phyloP scores from a whole-genome alignment of 2,888 invertebrate species.

The Poecilus cupreus region DNA sequence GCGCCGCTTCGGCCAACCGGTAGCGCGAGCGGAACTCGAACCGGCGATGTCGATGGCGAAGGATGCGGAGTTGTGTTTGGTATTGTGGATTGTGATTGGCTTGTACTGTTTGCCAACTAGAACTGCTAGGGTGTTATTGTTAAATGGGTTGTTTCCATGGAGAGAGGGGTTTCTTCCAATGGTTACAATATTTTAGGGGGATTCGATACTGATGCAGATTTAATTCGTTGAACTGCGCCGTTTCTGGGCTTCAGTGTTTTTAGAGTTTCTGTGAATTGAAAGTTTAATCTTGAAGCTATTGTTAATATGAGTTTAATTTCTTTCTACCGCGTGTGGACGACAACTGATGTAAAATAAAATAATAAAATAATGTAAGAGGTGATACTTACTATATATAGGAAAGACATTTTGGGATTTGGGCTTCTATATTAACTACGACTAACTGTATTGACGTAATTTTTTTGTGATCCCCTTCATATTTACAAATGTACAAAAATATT shows the following conservation, averaged over 20 bases:
- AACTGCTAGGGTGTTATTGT: conserved; percentile 10
- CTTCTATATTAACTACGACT: too few species aligned
- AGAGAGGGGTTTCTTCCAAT: neutral
- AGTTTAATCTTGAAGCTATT: too few species aligned
- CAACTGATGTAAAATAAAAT: too few species aligned
- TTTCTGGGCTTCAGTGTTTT: neutral
- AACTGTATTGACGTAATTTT: too few species aligned
- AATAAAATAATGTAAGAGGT: too few species aligned
- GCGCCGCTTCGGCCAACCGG: neutral
- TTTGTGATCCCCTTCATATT: too few species aligned
- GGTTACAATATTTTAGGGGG: neutral
- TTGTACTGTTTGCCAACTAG: conserved; percentile 9
- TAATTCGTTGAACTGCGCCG: neutral
- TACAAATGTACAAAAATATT: too few species aligned
- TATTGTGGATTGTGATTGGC: conserved; percentile 2
- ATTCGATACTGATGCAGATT: neutral
- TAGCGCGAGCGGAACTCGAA: neutral
- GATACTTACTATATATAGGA: too few species aligned
- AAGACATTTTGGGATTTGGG: too few species aligned
- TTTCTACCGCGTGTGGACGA: too few species aligned
- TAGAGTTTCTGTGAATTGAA: too few species aligned
- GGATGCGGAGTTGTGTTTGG: neutral
- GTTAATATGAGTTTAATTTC: too few species aligned
- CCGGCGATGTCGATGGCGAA: neutral
- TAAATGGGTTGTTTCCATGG: neutral